Conservation (phyloP, 2,888 invertebrate species). For the Microctonus aethiopoides region DNA sequence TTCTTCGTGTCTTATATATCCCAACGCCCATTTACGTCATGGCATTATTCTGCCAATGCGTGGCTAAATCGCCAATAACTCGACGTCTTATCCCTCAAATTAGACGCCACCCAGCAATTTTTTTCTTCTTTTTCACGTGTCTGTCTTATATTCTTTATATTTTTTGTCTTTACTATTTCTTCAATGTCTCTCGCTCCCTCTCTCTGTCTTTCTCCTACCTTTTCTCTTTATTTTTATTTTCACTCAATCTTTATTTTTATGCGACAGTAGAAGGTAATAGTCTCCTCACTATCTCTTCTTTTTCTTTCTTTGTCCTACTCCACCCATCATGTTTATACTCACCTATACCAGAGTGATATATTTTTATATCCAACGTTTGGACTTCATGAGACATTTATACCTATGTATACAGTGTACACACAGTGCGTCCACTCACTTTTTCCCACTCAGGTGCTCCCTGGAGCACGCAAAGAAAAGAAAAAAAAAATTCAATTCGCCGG, state of each 20-base stretch:
- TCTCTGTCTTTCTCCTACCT: constrained; percentile 7
- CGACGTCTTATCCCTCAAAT: constrained; percentile 56
- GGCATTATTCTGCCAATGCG: constrained; percentile 38
- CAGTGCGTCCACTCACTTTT: neutral
- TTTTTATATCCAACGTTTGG: constrained; percentile 36
- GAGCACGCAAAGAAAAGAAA: constrained; percentile 21
- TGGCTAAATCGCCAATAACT: constrained; percentile 55
- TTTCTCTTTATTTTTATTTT: constrained; percentile 27
- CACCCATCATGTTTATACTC: constrained; percentile 25
- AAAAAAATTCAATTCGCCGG: constrained; percentile 39
- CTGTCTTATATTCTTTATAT: constrained; percentile 11
- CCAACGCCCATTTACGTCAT: constrained; percentile 48
- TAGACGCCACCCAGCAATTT: constrained; percentile 47
- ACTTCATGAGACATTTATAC: constrained; percentile 20
- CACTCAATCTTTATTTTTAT: constrained; percentile 52
- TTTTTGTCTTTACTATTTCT: too few relatives aligned
- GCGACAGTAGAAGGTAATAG: constrained; percentile 51
- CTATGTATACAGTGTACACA: neutral
- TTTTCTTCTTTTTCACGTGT: neutral
- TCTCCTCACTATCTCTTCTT: constrained; percentile 36
- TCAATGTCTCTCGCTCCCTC: too few relatives aligned
- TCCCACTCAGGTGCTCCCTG: constrained; percentile 12
- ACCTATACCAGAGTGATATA: constrained; percentile 23
- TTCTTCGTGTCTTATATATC: constrained; percentile 41
- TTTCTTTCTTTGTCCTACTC: constrained; percentile 27